Evolutionary conservation across 2,797 vertebrate species (phyloP).

Genomic region (Pempheris klunzingeri): DNA sequence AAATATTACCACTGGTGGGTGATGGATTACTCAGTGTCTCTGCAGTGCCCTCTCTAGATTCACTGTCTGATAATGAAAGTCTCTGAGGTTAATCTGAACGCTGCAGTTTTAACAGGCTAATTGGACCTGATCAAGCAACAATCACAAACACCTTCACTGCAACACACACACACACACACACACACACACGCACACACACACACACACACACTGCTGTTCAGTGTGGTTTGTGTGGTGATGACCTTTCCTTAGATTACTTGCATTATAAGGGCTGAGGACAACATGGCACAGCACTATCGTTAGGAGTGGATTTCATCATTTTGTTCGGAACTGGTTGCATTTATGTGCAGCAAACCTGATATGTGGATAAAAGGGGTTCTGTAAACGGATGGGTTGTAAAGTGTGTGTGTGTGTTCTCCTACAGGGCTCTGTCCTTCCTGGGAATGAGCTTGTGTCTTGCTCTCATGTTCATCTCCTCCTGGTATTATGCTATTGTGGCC

Average conservation of each 20-base stretch:
- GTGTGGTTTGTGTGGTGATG: slow-evolving; percentile 6
- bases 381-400: not conserved
- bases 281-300: slow-evolving; percentile 23
- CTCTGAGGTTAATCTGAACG: not conserved
- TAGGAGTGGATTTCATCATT: slow-evolving; percentile 32
- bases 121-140: too few relatives aligned
- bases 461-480: slow-evolving; percentile 98
- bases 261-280: slow-evolving; percentile 29
- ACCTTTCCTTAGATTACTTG: slow-evolving; percentile 44
- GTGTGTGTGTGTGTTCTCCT: slow-evolving; percentile 26
- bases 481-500: slow-evolving; percentile 96
- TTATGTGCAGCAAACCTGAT: slow-evolving; percentile 4
- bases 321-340: slow-evolving; percentile 18
- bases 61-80: not conserved
- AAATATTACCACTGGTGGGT: slow-evolving; percentile 94
- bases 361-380: not conserved
- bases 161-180: too few relatives aligned
- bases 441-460: slow-evolving; percentile 98
- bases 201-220: not conserved
- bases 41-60: not conserved
- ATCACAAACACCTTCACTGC: too few relatives aligned
- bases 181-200: not conserved
- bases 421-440: slow-evolving; percentile 95
- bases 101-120: not conserved
- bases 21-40: not conserved